phyloP scores from a whole-genome alignment of 1,140 invertebrate genomes.

The Drosophila athabasca region DNA sequence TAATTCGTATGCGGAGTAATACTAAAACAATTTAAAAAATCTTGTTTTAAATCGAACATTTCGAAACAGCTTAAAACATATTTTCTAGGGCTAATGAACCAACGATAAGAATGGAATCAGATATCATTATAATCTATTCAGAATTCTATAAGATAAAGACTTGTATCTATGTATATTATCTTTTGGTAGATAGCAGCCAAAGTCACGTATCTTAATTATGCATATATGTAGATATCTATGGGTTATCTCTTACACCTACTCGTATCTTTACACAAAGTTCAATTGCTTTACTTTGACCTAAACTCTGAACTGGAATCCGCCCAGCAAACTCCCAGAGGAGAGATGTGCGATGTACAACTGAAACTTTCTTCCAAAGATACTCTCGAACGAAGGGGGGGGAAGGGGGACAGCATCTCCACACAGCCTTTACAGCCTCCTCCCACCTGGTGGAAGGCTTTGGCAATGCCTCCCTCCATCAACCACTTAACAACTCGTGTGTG shows the following conservation, averaged over 20 bases:
- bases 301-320: constrained; percentile 53
- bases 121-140: too few relatives aligned
- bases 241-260: constrained; percentile 5
- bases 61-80: too few relatives aligned
- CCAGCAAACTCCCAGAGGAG: constrained; percentile 12
- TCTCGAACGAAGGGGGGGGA: background rate
- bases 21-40: too few relatives aligned
- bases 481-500: constrained; percentile 68
- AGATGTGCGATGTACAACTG: constrained; percentile 27
- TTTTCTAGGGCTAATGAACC: too few relatives aligned
- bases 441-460: constrained; percentile 37
- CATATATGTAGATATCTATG: constrained; percentile 7
- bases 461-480: constrained; percentile 43
- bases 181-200: too few relatives aligned
- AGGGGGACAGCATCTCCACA: too few relatives aligned
- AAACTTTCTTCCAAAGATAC: constrained; percentile 42
- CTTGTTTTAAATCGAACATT: too few relatives aligned
- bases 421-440: constrained; percentile 6
- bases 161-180: too few relatives aligned
- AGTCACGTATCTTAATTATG: too few relatives aligned
- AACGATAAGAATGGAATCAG: too few relatives aligned
- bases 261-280: constrained; percentile 30
- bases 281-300: constrained; percentile 38
- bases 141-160: too few relatives aligned
- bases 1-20: too few relatives aligned